Base-by-base conservation (phyloP, 2,888 invertebrate species). In the Crocallis elinguaria region DNA sequence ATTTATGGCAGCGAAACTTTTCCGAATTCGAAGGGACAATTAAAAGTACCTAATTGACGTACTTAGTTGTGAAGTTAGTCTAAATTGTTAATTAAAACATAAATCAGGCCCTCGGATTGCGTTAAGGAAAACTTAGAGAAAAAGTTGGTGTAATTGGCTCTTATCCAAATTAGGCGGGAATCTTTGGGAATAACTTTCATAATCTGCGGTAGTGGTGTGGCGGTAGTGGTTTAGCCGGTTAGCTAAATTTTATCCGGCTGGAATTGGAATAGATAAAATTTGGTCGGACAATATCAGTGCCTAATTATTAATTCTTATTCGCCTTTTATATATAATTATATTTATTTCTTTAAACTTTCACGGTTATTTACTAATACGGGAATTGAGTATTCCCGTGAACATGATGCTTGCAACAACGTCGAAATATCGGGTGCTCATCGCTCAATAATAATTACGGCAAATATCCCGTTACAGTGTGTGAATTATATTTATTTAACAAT, bases 61-160 rank as follows among this genome's bases (percentile, higher is more conserved):
- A 60, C 64, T 62, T 57, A 44, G 27, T 49, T 57, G 55, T 58
- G 55, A 62, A 64, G 64, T 62, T 64, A 52, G 54, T 48, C 38
- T 56, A 60, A 62, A 60, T 64, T 60, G 73, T 67, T 79, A 84
- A 84, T 84, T 81, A 82, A 71, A 66, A 75, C 77, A 83, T 83
- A 82, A 83, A 82, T 83, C 80, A 77, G 76, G 70, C 74, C 67
- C 62, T 67, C 67, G 78, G 80, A 82, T 81, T 81, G 77, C 67
- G 73, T 78, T 82, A 81, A 79, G 82, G 68, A 72, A 75, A 82
- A 83, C 79, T 82, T 78, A 72, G 73, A 53, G 51, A 62, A 64
- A 64, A 64, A 60, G 46, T 62, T 77, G 71, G 73, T 74, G 77
- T 86, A 84, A 86, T 87, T 87, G 86, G 83, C 86, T 81, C 75